phyloP scores from a whole-genome alignment of 2,888 invertebrate species.

The Oscheius myriophilus region DNA sequence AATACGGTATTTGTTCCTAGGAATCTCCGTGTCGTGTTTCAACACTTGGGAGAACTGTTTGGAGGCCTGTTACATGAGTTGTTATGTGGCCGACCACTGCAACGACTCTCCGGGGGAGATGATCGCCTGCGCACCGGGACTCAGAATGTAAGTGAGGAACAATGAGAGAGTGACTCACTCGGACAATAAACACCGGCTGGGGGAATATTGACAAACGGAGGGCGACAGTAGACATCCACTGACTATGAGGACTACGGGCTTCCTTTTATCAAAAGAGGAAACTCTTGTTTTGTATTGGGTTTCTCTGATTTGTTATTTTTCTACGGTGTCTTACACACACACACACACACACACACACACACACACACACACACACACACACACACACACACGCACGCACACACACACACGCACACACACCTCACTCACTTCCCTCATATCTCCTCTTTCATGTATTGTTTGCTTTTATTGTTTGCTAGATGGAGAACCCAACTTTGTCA shows the following conservation, averaged over 20 bases:
- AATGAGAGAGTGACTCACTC: neutral
- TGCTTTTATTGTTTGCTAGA: slow-evolving; percentile 17
- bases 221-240: too few relatives aligned
- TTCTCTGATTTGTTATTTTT: too few relatives aligned
- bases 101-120: slow-evolving; percentile 46
- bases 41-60: slow-evolving; percentile 50
- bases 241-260: too few relatives aligned
- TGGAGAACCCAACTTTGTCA: slow-evolving; percentile 42
- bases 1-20: slow-evolving; percentile 19
- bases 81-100: slow-evolving; percentile 53
- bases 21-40: slow-evolving; percentile 46
- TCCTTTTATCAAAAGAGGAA: too few relatives aligned
- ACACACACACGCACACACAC: neutral
- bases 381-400: neutral
- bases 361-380: too few relatives aligned
- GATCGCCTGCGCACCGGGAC: slow-evolving; percentile 55
- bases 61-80: slow-evolving; percentile 52
- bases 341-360: too few relatives aligned
- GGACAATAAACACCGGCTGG: too few relatives aligned
- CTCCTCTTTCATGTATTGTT: neutral
- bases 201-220: too few relatives aligned
- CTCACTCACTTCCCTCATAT: neutral
- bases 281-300: too few relatives aligned
- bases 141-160: slow-evolving; percentile 42
- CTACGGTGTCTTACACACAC: neutral